phyloP scores from a whole-genome alignment of 2,113 vertebrate genomes.

The Morone chrysops region DNA sequence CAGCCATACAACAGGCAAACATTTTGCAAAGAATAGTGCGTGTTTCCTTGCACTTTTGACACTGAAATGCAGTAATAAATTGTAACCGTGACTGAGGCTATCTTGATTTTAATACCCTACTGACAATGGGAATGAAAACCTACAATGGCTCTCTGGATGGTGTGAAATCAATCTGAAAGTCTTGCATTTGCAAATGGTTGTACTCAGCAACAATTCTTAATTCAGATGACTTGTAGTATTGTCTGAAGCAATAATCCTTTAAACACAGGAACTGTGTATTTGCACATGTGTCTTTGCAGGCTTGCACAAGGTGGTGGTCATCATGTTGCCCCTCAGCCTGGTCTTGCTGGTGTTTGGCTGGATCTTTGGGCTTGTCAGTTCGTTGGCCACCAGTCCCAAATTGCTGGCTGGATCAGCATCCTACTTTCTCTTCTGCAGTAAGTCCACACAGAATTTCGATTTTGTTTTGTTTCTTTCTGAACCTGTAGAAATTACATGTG shows the following conservation, averaged over 20 bases:
- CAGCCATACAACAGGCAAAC: not conserved
- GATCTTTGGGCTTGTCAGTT: slow-evolving; percentile 85
- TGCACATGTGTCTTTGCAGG: slow-evolving; percentile 69
- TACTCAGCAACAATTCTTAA: slow-evolving; percentile 8
- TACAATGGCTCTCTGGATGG: slow-evolving; percentile 7
- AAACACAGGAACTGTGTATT: not conserved
- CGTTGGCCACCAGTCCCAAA: slow-evolving; percentile 77
- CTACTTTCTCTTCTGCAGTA: slow-evolving; percentile 86
- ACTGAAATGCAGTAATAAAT: slow-evolving; percentile 1
- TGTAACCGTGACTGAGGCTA: slow-evolving; percentile 6
- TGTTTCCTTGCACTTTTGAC: not conserved
- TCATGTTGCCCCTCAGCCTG: slow-evolving; percentile 85
- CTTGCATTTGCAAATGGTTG: slow-evolving; percentile 12
- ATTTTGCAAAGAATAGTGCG: not conserved
- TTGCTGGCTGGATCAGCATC: slow-evolving; percentile 78
- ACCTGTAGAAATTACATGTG: not conserved
- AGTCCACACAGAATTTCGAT: slow-evolving; percentile 58
- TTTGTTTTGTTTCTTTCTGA: not conserved
- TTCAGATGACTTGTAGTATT: not conserved
- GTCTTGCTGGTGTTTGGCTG: slow-evolving; percentile 84
- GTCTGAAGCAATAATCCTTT: not conserved
- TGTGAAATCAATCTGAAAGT: slow-evolving; percentile 38
- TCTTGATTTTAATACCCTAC: slow-evolving; percentile 26
- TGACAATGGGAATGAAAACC: slow-evolving; percentile 34
- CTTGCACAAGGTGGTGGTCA: slow-evolving; percentile 83